Base-by-base conservation (phyloP, 2,113 vertebrate genomes). In the Eidolon helvum region DNA sequence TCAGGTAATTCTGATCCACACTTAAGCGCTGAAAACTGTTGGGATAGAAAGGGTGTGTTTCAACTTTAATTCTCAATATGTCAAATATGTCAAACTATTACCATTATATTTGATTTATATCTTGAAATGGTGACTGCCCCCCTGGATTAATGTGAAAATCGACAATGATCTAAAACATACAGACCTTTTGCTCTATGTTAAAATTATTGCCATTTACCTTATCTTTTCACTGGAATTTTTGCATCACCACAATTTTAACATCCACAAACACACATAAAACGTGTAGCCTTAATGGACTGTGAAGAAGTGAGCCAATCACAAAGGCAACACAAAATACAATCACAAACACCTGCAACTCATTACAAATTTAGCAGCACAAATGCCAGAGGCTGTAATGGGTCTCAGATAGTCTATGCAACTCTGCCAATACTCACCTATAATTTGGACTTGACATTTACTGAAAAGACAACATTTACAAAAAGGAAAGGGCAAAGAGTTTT, bases 391-490 rank as follows among this genome's bases (percentile, higher is more conserved):
- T 45, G 38, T 98, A 98, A 98, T 97, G 28, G 33, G 43, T 75
- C 98, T 98, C 91, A 82, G 87, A 97, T 93, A 98, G 80, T 94
- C 45, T 48, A 63, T 71, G 75, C 69, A 86, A 91, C 94, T 91
- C 96, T 98, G 95, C 78, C 86, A 92, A 94, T 82, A 43, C 7
- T 87, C 96, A 98, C 75, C 97, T 97, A 97, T 50, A 97, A 97
- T 97, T 96, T 98, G 77, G 87, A 68, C 43, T 30, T 97, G 95
- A 97, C 97, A 98, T 98, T 98, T 98, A 96, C 96, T 94, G 94
- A 97, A 97, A 98, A 98, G 94, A 97, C 91, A 97, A 97, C 97
- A 97, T 97, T 97, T 97, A 98, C 97, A 95, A 97, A 98, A 96
- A 97, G 94, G 65, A 98, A 98, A 98, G 97, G 97, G 95, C 97